A percentile compares a stretch with the other conserved stretches of the same genome.
Evolutionary conservation across 1,140 invertebrate genomes (phyloP).

Genomic region (Zaprionus gabonicus): DNA sequence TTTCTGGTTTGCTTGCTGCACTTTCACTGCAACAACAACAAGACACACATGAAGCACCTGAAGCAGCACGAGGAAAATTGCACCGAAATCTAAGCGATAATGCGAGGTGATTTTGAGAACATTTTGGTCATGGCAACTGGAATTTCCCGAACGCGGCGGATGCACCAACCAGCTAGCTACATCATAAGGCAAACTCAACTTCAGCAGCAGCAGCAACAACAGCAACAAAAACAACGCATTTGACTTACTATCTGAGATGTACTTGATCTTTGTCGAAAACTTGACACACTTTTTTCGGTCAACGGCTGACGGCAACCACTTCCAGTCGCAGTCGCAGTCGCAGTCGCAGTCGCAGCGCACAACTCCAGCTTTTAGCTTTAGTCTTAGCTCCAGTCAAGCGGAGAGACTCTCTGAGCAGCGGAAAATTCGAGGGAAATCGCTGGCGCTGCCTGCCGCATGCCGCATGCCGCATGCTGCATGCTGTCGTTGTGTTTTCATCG

Average conservation of each 20-base stretch:
- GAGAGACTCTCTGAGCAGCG: conserved; percentile 35
- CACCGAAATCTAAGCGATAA: conserved; percentile 65
- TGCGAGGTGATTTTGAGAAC: conserved; percentile 62
- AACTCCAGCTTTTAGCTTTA: conserved; percentile 71
- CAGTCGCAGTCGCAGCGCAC: conserved; percentile 9
- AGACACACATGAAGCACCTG: background rate
- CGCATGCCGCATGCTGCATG: conserved; percentile 31
- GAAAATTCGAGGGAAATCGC: conserved; percentile 61
- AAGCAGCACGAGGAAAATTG: conserved; percentile 43
- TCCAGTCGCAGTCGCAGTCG: conserved; percentile 20
- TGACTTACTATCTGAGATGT: conserved; percentile 71
- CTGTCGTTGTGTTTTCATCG: conserved; percentile 27
- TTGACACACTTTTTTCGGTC: conserved; percentile 79
- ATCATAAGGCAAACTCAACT: conserved; percentile 12
- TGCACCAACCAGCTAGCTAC: conserved; percentile 31
- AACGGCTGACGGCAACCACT: conserved; percentile 63
- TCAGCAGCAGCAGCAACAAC: conserved; percentile 1
- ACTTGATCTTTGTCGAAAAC: conserved; percentile 80
- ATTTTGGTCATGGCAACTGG: conserved; percentile 78
- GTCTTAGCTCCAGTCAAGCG: conserved; percentile 37
- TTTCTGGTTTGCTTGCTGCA: conserved; percentile 23
- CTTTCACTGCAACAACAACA: conserved; percentile 9
- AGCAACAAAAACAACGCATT: conserved; percentile 30
- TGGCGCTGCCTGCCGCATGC: conserved; percentile 39
- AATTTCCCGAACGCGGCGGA: conserved; percentile 55